Conservation (phyloP, 2,888 invertebrate species). For the Liposcelis brunnea region DNA sequence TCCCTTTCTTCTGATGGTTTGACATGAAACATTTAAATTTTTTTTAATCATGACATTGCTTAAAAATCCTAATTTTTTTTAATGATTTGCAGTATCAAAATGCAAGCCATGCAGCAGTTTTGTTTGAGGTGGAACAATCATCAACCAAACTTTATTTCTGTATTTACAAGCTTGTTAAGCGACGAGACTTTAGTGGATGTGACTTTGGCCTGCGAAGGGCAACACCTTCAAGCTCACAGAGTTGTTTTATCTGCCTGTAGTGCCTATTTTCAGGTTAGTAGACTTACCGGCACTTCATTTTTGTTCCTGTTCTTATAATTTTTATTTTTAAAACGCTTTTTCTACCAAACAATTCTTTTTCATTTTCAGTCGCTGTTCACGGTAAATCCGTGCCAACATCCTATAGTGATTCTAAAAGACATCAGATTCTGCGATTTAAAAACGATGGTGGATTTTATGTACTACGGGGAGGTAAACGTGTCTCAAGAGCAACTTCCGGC, state of each 20-base stretch:
- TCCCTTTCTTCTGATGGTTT: too few relatives aligned
- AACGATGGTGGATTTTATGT: conserved; percentile 84
- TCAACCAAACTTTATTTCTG: conserved; percentile 81
- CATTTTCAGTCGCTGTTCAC: conserved; percentile 54
- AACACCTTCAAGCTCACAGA: conserved; percentile 75
- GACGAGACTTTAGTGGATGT: conserved; percentile 78
- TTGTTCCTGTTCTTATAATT: neutral
- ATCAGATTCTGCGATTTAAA: conserved; percentile 70
- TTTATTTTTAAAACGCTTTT: neutral
- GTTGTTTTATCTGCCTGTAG: conserved; percentile 81
- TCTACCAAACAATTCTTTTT: conserved; percentile 12
- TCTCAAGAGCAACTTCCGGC: conserved; percentile 69
- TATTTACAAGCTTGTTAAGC: conserved; percentile 66
- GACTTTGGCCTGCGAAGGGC: conserved; percentile 78
- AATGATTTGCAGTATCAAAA: neutral
- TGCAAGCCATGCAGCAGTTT: conserved; percentile 50
- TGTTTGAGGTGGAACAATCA: conserved; percentile 85
- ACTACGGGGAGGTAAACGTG: conserved; percentile 82
- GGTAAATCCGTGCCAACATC: conserved; percentile 73
- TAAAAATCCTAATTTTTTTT: neutral
- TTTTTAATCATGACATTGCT: neutral
- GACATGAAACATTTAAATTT: too few relatives aligned
- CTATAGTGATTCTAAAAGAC: conserved; percentile 78
- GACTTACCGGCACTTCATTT: too few relatives aligned
- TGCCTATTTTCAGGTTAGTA: conserved; percentile 71